These are phyloP conservation scores for Tichodroma muraria DNA, from an alignment of 2,113 vertebrate genomes.

Conservation along the genomic window DNA sequence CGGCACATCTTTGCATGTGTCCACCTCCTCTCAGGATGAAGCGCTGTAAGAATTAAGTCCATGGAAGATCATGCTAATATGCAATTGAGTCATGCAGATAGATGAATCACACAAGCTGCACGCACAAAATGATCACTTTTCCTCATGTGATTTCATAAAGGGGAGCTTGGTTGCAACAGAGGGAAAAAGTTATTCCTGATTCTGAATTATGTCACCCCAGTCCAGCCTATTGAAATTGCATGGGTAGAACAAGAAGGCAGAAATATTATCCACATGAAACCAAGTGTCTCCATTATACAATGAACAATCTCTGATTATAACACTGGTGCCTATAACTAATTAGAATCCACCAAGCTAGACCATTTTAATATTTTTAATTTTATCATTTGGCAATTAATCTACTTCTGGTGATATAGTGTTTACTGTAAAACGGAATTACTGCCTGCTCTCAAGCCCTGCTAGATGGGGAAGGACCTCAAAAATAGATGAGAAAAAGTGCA, in stretches of 20 bases:
- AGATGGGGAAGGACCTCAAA: neutral
- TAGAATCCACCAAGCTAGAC: neutral
- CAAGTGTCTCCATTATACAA: neutral
- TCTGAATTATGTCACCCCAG: neutral
- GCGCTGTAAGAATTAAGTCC: neutral
- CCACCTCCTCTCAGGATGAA: neutral
- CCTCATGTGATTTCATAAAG: neutral
- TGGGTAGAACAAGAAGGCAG: neutral
- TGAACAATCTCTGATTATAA: neutral
- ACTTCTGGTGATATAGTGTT: neutral
- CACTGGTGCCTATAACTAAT: conserved; percentile 26
- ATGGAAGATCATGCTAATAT: neutral
- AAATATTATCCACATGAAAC: conserved; percentile 13
- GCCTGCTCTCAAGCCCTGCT: neutral
- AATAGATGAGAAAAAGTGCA: neutral
- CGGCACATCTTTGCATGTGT: neutral
- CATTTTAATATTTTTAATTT: conserved; percentile 38
- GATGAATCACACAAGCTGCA: neutral
- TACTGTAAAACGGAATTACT: conserved; percentile 17
- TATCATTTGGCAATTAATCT: conserved; percentile 45
- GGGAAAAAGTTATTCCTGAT: neutral
- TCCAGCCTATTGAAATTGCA: neutral
- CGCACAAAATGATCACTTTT: neutral
- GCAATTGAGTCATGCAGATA: neutral
- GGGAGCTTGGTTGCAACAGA: neutral